Percentiles rank a stretch among this genome's conserved stretches.
These are phyloP conservation scores for Lucilia cuprina DNA, from an alignment of 1,140 invertebrate species.

Conservation along the genomic window DNA sequence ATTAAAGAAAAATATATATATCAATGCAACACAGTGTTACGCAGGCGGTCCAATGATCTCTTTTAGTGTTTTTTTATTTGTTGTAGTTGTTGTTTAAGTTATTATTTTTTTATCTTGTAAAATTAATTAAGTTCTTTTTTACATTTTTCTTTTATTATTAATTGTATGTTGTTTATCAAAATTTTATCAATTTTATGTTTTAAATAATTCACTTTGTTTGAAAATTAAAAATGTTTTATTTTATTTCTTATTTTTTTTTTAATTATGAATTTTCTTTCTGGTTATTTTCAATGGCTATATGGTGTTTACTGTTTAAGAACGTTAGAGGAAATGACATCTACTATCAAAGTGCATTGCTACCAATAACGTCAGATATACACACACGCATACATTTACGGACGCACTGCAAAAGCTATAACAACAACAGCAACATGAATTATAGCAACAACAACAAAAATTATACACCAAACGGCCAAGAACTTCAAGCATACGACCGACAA, in stretches of 20 bases:
- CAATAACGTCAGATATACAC: background rate
- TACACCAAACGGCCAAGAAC: conserved; percentile 40
- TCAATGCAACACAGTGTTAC: background rate
- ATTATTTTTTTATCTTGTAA: background rate
- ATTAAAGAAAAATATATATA: background rate
- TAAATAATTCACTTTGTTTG: background rate
- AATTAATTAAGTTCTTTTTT: background rate
- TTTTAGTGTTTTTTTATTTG: too few relatives aligned
- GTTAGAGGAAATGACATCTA: conserved; percentile 31
- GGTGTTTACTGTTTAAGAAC: conserved; percentile 30
- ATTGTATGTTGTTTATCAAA: background rate
- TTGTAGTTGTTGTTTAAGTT: too few relatives aligned
- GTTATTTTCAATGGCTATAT: background rate
- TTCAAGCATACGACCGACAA: conserved; percentile 39
- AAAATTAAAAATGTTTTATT: background rate
- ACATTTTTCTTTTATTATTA: background rate
- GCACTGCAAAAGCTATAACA: conserved; percentile 16
- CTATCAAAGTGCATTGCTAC: conserved; percentile 15
- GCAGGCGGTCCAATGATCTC: background rate
- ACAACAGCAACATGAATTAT: background rate
- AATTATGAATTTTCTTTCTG: conserved; percentile 6
- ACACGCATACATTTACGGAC: background rate
- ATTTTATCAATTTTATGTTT: background rate
- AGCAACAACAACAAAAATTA: conserved; percentile 25
- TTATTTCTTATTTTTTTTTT: background rate